Evolutionary conservation across 2,797 vertebrate genomes (phyloP).

Genomic region (Morelia viridis): DNA sequence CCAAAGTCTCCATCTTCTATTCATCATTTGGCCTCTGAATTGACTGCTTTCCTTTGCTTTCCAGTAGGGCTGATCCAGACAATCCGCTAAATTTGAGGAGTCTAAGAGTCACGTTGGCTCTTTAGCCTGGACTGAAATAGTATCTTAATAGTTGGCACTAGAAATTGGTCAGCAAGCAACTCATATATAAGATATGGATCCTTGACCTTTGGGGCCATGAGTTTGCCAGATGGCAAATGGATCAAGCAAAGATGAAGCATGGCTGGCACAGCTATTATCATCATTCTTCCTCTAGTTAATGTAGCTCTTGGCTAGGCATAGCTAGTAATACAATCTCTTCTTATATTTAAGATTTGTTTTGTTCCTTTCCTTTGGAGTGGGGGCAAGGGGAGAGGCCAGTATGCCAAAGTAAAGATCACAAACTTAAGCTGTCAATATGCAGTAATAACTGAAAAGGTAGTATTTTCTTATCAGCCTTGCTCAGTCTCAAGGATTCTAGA

Average conservation of each 20-base stretch:
- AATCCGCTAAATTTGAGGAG: background rate
- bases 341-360: constrained; percentile 30
- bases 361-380: constrained; percentile 3
- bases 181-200: background rate
- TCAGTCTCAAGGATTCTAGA: background rate
- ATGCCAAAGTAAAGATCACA: background rate
- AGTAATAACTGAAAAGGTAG: constrained; percentile 25
- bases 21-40: background rate
- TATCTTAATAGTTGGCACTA: background rate
- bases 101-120: background rate
- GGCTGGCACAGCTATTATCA: background rate
- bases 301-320: background rate
- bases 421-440: background rate
- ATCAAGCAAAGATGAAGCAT: background rate
- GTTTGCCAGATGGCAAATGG: fast-evolving
- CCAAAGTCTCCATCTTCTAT: background rate
- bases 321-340: constrained; percentile 34
- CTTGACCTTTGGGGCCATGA: fast-evolving
- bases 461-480: constrained; percentile 18
- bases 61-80: background rate
- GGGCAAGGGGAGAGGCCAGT: background rate
- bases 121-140: background rate
- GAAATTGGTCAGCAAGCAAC: background rate
- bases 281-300: background rate
- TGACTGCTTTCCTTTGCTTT: background rate